Base-by-base conservation (phyloP, 2,797 vertebrate genomes). In the Mus spretus region DNA sequence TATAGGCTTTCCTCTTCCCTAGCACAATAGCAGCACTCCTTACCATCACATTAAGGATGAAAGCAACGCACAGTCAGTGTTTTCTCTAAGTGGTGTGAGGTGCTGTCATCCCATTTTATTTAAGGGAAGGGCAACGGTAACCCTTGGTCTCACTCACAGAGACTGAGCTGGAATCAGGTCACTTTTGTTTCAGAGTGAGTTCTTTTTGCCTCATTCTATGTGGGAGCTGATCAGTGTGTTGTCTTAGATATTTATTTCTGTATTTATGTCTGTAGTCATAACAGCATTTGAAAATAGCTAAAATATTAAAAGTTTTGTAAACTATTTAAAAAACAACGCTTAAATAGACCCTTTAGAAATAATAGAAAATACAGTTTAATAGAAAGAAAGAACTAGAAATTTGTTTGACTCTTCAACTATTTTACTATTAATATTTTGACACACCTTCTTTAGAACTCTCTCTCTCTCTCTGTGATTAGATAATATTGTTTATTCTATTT, bases 361-460 rank as follows among this genome's bases (percentile, higher is more conserved):
- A 70, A 55, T 93, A 82, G 72, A 91, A 88, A 91, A 79, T 79
- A 37, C 1, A 93, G 61, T 59, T 74, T 85, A 81, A 26, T 93
- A 55, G 63, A 83, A 63, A 53, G 37, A 90, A 70, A n/a, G n/a
- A 88, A 57, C 8, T 84, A 67, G 10, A 72, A 47, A 20, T 7
- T 92, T 40, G 10, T 40, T 93, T 31, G 53, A 24, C 61, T 79
- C 20, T 65, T 20, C 0, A 74, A 3, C 5, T 89, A 72, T 40
- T 83, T 34, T 84, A 57, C 31, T 93, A 3, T 80, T 91, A 89
- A 65, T 24, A 80, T 93, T 89, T 95, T 95, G 83, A 26, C 53
- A 0, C 91, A 12, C 57, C n/a, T 50, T 78, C 50, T 57, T 87
- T 92, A 81, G 22, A 65, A 22, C 40, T 57, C 19, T 59, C 57